Evolutionary conservation across 2,797 vertebrate genomes (phyloP).

Genomic region (Chaetophractus vellerosus): DNA sequence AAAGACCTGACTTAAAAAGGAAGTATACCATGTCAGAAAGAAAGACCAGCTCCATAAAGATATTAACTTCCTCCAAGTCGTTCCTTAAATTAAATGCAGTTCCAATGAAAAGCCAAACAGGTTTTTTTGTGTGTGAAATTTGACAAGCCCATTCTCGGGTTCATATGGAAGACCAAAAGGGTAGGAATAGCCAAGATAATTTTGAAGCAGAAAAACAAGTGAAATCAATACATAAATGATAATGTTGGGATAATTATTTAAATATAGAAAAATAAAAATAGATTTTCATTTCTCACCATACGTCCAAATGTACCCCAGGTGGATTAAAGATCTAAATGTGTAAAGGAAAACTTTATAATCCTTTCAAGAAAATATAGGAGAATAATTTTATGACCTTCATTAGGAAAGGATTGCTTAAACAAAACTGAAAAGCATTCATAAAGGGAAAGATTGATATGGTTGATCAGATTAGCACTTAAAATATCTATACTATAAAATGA

Average conservation of each 20-base stretch:
- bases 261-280: not conserved
- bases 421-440: constrained; percentile 15
- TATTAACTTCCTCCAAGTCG: not conserved
- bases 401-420: constrained; percentile 2
- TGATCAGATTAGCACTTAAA: constrained; percentile 16
- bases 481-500: not conserved
- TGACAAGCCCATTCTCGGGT: not conserved
- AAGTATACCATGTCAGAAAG: not conserved
- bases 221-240: not conserved
- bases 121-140: constrained; percentile 12
- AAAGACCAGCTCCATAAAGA: not conserved
- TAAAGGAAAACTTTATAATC: not conserved
- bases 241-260: constrained; percentile 7
- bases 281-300: not conserved
- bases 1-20: not conserved
- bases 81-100: constrained; percentile 38
- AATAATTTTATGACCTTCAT: constrained; percentile 9
- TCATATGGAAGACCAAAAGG: not conserved
- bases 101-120: constrained; percentile 16
- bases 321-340: constrained; percentile 24
- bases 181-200: not conserved
- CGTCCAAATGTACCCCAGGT: not conserved
- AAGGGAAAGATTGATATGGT: constrained; percentile 9
- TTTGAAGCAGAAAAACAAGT: constrained; percentile 30
- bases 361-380: not conserved